phyloP scores from a whole-genome alignment of 2,113 vertebrate genomes.

The Sander vitreus region DNA sequence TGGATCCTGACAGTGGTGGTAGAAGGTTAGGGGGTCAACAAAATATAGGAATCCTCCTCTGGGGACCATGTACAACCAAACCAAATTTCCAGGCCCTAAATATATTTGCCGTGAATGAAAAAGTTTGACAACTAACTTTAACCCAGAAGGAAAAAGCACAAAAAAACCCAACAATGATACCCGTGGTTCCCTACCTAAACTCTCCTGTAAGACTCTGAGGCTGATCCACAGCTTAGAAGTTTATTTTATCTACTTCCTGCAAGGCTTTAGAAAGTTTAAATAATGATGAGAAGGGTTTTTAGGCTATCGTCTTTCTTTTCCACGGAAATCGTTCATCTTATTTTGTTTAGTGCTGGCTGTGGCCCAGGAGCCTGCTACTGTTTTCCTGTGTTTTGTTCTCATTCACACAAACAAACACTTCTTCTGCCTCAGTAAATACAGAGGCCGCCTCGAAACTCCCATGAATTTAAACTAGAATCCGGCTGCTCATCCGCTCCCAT shows the following conservation, averaged over 20 bases:
- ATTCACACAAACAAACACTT: constrained; percentile 17
- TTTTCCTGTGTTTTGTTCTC: constrained; percentile 46
- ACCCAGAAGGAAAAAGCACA: neutral
- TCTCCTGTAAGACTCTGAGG: neutral
- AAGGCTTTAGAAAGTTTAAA: constrained; percentile 16
- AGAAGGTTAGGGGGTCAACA: neutral
- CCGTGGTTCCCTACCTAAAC: neutral
- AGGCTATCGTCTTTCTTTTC: constrained; percentile 18
- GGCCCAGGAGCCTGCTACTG: constrained; percentile 20
- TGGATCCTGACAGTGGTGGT: neutral
- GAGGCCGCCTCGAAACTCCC: neutral
- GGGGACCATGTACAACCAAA: neutral
- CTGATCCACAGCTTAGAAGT: neutral
- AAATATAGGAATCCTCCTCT: neutral
- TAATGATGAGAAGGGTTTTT: constrained; percentile 30
- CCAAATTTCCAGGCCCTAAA: neutral
- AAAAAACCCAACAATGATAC: neutral
- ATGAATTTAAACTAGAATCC: constrained; percentile 14
- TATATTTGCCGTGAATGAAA: neutral
- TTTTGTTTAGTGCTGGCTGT: constrained; percentile 3
- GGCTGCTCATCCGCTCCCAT: constrained; percentile 30
- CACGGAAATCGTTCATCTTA: neutral
- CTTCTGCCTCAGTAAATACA: constrained; percentile 33
- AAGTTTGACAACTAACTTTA: neutral
- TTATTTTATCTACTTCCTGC: constrained; percentile 57